A percentile compares a stretch with the other conserved stretches of the same genome.
phyloP scores from a whole-genome alignment of 2,113 vertebrate genomes.

The Isichthys henryi region DNA sequence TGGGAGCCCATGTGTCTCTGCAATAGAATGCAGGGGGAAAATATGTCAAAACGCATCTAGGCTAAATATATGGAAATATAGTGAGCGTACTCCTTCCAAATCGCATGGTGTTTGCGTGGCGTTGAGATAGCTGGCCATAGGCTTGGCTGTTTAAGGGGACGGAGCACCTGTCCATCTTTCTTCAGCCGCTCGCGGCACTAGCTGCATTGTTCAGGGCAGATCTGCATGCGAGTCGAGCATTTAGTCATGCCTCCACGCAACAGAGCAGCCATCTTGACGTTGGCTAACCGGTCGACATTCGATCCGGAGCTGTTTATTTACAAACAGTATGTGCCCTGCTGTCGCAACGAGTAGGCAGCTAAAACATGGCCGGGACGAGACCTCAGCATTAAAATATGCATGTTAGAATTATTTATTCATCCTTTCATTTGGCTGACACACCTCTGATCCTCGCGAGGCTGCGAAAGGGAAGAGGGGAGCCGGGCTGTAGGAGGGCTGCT shows the following conservation, averaged over 20 bases:
- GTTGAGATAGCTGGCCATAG: neutral
- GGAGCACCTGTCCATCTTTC: neutral
- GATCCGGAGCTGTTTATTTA: neutral
- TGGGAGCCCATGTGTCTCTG: neutral
- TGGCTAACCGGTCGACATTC: neutral
- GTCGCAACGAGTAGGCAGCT: neutral
- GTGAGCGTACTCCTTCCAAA: neutral
- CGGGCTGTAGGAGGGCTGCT: neutral
- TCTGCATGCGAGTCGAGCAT: neutral
- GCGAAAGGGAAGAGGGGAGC: neutral
- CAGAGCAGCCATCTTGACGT: neutral
- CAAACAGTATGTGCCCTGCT: neutral
- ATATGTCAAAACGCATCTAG: neutral
- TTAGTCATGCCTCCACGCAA: neutral
- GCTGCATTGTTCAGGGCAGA: neutral
- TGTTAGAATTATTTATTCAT: conserved; percentile 13
- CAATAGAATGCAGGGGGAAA: neutral
- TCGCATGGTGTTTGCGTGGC: neutral
- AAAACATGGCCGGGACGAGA: neutral
- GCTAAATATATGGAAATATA: neutral
- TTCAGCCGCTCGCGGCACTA: neutral
- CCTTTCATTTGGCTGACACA: neutral
- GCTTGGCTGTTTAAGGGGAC: neutral
- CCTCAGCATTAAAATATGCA: conserved; percentile 3
- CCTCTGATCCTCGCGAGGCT: neutral